Conservation (phyloP, 2,888 invertebrate species). For the Drosophila mettleri region DNA sequence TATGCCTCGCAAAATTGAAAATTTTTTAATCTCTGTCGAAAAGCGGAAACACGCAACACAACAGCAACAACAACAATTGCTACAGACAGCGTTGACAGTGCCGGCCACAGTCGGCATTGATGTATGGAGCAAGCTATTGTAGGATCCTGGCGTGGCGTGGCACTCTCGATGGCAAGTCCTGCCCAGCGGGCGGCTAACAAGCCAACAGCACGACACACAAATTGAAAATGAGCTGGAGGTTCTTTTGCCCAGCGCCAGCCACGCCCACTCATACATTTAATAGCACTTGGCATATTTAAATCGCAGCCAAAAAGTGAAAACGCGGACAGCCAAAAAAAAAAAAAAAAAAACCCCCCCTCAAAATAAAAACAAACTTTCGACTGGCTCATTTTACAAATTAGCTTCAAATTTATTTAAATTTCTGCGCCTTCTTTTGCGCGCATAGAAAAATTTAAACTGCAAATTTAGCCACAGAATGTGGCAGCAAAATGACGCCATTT, state of each 20-base stretch:
- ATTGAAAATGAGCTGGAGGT: slow-evolving; percentile 61
- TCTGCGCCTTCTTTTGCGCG: slow-evolving; percentile 50
- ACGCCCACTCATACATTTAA: slow-evolving; percentile 52
- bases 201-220: slow-evolving; percentile 66
- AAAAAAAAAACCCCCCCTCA: too few species aligned
- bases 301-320: slow-evolving; percentile 45
- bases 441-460: slow-evolving; percentile 18
- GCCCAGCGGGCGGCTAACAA: slow-evolving; percentile 75
- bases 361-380: slow-evolving; percentile 57
- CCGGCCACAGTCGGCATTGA: slow-evolving; percentile 53
- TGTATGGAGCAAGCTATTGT: slow-evolving; percentile 29
- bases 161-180: slow-evolving; percentile 17
- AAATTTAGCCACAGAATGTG: slow-evolving; percentile 48
- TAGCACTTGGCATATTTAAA: slow-evolving; percentile 73
- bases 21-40: slow-evolving; percentile 74
- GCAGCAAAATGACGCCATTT: slow-evolving; percentile 54
- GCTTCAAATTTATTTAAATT: slow-evolving; percentile 74
- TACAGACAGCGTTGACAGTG: slow-evolving; percentile 58
- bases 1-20: slow-evolving; percentile 66
- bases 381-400: slow-evolving; percentile 70
- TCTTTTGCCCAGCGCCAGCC: neutral
- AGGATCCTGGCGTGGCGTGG: slow-evolving; percentile 32
- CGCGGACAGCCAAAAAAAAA: neutral
- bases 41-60: slow-evolving; percentile 73
- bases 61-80: slow-evolving; percentile 31